These are phyloP conservation scores for Xestia ashworthii DNA, from an alignment of 2,888 invertebrate species.

Conservation along the genomic window DNA sequence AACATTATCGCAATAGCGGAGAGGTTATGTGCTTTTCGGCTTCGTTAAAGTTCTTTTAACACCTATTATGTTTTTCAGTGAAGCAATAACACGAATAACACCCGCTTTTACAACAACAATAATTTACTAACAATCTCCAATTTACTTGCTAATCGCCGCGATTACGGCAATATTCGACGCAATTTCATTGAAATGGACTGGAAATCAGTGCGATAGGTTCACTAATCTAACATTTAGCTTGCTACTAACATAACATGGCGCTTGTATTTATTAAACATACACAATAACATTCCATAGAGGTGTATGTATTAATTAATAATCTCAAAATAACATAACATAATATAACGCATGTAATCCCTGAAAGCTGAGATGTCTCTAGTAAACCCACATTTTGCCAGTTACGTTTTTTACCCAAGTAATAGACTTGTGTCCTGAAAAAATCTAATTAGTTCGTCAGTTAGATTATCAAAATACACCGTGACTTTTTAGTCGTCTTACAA, in stretches of 20 bases:
- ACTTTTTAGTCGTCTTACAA: no score
- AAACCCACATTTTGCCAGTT: no score
- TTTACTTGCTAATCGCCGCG: constrained; percentile 24
- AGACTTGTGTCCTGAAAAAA: no score
- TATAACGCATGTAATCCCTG: neutral
- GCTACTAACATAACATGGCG: neutral
- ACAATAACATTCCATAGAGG: neutral
- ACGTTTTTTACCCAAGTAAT: no score
- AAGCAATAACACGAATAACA: constrained; percentile 1
- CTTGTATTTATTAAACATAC: neutral
- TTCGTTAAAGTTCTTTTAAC: neutral
- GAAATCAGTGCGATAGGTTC: constrained; percentile 25
- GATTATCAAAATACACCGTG: no score
- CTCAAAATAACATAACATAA: neutral
- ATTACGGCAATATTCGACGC: constrained; percentile 31
- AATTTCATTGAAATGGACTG: constrained; percentile 45
- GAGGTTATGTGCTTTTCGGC: neutral
- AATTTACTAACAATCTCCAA: constrained; percentile 2
- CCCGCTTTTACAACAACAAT: constrained; percentile 4
- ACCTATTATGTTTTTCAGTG: neutral
- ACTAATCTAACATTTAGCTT: constrained; percentile 23
- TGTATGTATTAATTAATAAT: neutral
- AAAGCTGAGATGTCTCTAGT: no score
- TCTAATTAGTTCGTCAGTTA: no score
- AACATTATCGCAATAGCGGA: neutral